Conservation (phyloP, 2,113 vertebrate species). For the Meleagris gallopavo region DNA sequence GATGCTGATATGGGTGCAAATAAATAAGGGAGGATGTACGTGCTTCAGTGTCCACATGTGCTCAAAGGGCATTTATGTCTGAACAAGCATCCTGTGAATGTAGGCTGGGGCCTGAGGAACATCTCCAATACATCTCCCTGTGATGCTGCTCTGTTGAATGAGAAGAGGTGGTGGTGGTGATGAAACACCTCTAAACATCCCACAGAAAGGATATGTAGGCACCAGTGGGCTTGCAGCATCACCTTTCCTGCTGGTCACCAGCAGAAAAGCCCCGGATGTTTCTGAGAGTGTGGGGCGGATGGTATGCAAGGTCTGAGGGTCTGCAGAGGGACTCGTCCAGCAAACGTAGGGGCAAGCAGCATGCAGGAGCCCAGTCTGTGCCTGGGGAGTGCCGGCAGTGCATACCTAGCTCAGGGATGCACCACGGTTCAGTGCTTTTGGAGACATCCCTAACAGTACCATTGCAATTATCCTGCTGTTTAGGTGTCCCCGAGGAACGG, state of each 20-base stretch:
- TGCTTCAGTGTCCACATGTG: fast-evolving
- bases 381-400: fast-evolving
- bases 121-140: not conserved
- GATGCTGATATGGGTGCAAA: not conserved
- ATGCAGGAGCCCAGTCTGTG: not conserved
- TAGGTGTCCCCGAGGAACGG: not conserved
- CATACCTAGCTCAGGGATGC: not conserved
- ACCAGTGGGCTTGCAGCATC: fast-evolving
- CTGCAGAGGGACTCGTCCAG: not conserved
- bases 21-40: not conserved
- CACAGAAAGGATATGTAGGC: fast-evolving
- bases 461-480: not conserved
- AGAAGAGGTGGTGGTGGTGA: not conserved
- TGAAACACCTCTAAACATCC: not conserved
- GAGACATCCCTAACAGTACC: not conserved
- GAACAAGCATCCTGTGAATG: not conserved
- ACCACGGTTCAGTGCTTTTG: not conserved
- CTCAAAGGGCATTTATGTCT: not conserved
- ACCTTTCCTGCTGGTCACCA: not conserved
- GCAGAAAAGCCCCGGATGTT: not conserved
- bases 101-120: not conserved
- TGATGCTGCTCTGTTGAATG: not conserved
- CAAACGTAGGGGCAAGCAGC: not conserved
- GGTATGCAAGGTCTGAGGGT: not conserved
- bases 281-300: not conserved